Evolutionary conservation across 2,113 vertebrate genomes (phyloP).

Genomic region (Tiliqua scincoides): DNA sequence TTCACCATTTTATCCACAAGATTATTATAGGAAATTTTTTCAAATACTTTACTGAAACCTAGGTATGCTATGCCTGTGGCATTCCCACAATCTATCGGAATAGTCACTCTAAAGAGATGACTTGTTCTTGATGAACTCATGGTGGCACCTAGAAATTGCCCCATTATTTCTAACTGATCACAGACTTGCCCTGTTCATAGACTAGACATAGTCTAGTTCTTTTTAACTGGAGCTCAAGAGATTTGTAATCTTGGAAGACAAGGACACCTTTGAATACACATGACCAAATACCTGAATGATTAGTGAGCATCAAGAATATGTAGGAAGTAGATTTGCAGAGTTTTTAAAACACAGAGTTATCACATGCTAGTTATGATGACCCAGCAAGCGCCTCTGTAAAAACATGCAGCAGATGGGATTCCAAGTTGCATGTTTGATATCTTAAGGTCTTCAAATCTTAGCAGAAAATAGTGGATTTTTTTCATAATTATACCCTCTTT

Average conservation of each 20-base stretch:
- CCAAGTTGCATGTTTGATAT: not conserved
- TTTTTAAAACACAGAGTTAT: not conserved
- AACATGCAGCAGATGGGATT: not conserved
- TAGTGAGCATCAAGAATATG: not conserved
- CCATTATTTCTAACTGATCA: no score
- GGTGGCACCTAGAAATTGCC: no score
- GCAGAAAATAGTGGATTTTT: conserved; percentile 10
- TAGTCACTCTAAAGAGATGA: no score
- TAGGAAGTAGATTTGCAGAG: not conserved
- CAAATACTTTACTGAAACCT: no score
- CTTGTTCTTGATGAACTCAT: no score
- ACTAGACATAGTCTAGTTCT: no score
- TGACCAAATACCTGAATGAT: not conserved
- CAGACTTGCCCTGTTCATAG: no score
- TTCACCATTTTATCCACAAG: no score
- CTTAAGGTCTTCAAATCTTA: conserved; percentile 13
- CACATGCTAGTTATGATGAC: not conserved
- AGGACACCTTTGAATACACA: not conserved
- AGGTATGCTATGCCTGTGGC: no score
- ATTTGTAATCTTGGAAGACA: not conserved
- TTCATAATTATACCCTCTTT: conserved; percentile 23
- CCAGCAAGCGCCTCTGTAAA: conserved; percentile 9
- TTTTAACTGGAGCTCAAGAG: not conserved
- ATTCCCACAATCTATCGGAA: no score
- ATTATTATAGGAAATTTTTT: no score